phyloP scores from a whole-genome alignment of 2,113 vertebrate species.

The Sander lucioperca region DNA sequence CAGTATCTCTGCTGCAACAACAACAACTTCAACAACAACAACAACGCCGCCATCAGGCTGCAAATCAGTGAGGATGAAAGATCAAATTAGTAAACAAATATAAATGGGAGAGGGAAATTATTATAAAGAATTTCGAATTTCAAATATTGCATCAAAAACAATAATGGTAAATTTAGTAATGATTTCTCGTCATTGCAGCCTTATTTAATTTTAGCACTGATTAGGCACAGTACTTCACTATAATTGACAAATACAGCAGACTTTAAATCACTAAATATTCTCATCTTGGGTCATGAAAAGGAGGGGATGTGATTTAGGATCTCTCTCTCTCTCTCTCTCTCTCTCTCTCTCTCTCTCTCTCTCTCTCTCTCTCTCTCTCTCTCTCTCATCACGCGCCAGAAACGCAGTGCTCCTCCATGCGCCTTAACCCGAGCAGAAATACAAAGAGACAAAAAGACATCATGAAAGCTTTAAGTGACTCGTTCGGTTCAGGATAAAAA shows the following conservation, averaged over 20 bases:
- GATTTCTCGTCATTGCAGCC: background rate
- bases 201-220: background rate
- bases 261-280: background rate
- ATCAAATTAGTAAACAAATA: background rate
- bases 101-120: rapidly evolving
- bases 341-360: background rate
- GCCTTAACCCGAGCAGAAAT: conserved; percentile 33
- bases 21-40: background rate
- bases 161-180: background rate
- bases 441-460: conserved; percentile 69
- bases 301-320: background rate
- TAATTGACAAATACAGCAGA: background rate
- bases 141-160: background rate
- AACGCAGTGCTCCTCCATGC: conserved; percentile 14
- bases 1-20: conserved; percentile 10
- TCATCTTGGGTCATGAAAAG: background rate
- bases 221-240: background rate
- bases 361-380: background rate
- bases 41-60: background rate
- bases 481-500: conserved; percentile 70
- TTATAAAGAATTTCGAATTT: background rate
- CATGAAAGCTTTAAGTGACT: conserved; percentile 71
- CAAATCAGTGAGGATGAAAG: background rate
- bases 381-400: background rate
- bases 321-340: background rate